Evolutionary conservation across 2,113 vertebrate species (phyloP).

Genomic region (Saimiri boliviensis): DNA sequence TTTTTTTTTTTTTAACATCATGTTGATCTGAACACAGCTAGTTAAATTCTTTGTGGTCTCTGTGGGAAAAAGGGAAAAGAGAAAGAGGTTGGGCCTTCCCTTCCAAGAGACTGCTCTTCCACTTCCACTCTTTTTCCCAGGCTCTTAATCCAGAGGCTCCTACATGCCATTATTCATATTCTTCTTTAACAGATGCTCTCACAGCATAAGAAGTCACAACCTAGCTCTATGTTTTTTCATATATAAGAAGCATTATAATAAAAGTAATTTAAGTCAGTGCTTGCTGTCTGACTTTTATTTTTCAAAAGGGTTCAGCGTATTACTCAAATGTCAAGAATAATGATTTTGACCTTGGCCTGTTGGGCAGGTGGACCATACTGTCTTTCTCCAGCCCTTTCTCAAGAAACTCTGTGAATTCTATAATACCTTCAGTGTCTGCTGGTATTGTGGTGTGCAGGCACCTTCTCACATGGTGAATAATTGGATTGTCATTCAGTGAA

Average conservation of each 20-base stretch:
- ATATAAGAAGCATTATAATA: not conserved
- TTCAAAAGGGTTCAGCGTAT: not conserved
- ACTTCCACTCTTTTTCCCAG: not conserved
- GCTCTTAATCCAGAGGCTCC: not conserved
- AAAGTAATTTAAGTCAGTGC: not conserved
- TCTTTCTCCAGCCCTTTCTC: not conserved
- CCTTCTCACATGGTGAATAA: not conserved
- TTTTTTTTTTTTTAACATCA: not conserved
- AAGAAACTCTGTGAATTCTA: not conserved
- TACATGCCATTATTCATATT: not conserved
- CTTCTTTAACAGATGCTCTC: not conserved
- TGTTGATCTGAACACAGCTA: not conserved
- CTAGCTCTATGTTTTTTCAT: not conserved
- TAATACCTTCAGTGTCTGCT: not conserved
- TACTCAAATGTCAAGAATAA: not conserved
- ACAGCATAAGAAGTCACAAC: not conserved
- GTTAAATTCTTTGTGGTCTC: not conserved
- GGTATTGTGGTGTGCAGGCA: not conserved
- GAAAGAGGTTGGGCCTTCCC: not conserved
- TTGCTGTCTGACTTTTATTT: not conserved
- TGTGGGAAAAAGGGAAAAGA: not conserved
- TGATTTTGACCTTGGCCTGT: not conserved
- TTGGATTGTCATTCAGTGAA: not conserved
- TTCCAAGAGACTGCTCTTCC: not conserved
- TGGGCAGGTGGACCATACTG: accelerated